Percentiles rank a stretch among this genome's conserved stretches.
These are phyloP conservation scores for Falco cherrug DNA, from an alignment of 2,797 vertebrate species.

Conservation along the genomic window DNA sequence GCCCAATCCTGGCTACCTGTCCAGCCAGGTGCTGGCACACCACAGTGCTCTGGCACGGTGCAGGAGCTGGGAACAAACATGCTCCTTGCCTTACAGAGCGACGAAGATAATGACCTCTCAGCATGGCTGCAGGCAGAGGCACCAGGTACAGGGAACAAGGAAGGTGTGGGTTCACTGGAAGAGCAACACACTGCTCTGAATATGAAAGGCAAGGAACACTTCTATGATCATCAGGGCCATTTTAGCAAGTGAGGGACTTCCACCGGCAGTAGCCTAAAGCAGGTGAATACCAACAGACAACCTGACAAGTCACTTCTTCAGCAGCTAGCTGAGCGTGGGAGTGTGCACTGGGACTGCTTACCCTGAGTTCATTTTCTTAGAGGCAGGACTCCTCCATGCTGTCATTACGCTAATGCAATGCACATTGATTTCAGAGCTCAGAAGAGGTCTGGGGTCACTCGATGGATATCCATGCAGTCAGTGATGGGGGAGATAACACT, in stretches of 20 bases:
- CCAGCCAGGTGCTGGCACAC: not conserved
- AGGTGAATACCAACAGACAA: not conserved
- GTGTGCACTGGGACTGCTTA: not conserved
- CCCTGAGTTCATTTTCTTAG: not conserved
- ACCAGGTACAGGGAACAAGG: not conserved
- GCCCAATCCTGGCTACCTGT: not conserved
- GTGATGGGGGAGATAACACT: not conserved
- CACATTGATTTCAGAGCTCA: not conserved
- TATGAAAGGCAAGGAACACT: not conserved
- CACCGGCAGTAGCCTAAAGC: not conserved
- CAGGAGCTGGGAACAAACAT: not conserved
- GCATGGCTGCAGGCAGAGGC: not conserved
- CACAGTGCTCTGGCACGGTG: not conserved
- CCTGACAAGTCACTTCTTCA: not conserved
- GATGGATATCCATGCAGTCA: not conserved
- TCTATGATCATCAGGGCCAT: not conserved
- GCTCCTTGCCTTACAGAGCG: rapidly evolving
- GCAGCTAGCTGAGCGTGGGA: not conserved
- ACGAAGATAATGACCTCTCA: not conserved
- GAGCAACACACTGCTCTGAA: not conserved
- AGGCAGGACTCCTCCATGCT: not conserved
- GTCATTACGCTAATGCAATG: conserved; percentile 2
- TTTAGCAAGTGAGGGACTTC: not conserved
- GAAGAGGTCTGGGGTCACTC: conserved; percentile 2
- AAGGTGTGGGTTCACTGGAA: not conserved